A percentile compares a stretch with the other conserved stretches of the same genome.
Conservation (phyloP, 2,113 vertebrate genomes). For the Rhynchomys soricoides region DNA sequence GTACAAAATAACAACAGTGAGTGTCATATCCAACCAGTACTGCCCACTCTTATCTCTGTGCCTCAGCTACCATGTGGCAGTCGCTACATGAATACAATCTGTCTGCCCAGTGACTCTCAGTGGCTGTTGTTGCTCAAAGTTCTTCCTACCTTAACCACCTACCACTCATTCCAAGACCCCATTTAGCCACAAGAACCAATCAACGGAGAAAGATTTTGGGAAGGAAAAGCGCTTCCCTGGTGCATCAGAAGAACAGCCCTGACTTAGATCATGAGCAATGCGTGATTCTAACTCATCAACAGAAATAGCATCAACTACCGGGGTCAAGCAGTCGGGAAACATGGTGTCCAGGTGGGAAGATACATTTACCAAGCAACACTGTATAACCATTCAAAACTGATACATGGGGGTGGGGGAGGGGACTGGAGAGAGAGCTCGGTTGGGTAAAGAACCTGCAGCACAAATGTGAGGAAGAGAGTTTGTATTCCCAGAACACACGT, state of each 20-base stretch:
- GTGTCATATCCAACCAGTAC: not conserved
- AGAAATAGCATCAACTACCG: not conserved
- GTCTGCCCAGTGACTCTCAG: not conserved
- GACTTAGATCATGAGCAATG: not conserved
- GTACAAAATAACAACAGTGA: not conserved
- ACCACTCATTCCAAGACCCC: not conserved
- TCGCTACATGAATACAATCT: not conserved
- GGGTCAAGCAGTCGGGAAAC: not conserved
- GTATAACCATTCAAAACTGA: not conserved
- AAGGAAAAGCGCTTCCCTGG: not conserved
- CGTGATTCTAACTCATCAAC: conserved; percentile 1
- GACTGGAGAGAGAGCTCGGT: not conserved
- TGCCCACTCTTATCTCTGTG: not conserved
- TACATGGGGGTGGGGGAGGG: not conserved
- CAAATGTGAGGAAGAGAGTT: not conserved
- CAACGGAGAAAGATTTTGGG: not conserved
- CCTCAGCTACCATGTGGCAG: not conserved
- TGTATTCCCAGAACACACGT: not conserved
- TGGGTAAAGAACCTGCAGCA: too few species aligned
- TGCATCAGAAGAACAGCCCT: not conserved
- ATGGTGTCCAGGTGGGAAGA: not conserved
- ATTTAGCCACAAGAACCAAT: not conserved
- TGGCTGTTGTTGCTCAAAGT: not conserved
- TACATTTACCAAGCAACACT: not conserved
- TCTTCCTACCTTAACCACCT: not conserved